A percentile compares a stretch with the other conserved stretches of the same genome.
Conservation (phyloP, 2,888 invertebrate species). For the Bellardia bayeri region DNA sequence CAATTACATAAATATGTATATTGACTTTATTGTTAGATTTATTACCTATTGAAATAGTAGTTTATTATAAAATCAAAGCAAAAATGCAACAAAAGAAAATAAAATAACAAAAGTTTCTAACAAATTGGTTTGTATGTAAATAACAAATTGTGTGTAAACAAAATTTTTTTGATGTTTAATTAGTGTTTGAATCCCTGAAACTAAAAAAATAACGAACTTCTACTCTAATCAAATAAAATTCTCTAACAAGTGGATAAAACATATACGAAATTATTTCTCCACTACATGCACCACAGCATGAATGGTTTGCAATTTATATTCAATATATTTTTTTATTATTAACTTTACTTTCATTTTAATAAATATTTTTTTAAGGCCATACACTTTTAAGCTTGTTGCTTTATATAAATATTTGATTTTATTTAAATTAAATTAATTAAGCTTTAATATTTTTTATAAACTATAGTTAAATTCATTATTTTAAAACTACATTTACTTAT, state of each 20-base stretch:
- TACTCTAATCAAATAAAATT: constrained; percentile 42
- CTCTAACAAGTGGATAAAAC: constrained; percentile 56
- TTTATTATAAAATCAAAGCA: constrained; percentile 4
- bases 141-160: constrained; percentile 24
- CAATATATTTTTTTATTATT: background rate
- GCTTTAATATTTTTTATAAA: constrained; percentile 26
- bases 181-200: constrained; percentile 32
- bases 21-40: constrained; percentile 3
- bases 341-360: constrained; percentile 5
- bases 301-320: constrained; percentile 63
- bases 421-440: constrained; percentile 27
- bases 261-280: constrained; percentile 70
- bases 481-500: background rate
- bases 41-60: constrained; percentile 27
- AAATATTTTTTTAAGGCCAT: background rate
- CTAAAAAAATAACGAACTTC: constrained; percentile 6
- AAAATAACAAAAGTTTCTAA: background rate
- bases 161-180: constrained; percentile 60
- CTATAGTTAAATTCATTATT: background rate
- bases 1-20: background rate
- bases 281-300: constrained; percentile 70
- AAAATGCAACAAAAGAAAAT: constrained; percentile 1
- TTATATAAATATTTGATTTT: background rate
- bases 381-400: constrained; percentile 10
- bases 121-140: constrained; percentile 67